Percentiles rank a stretch among this genome's conserved stretches.
These are phyloP conservation scores for Umimayanthus kanabou DNA, from an alignment of 92 coral and sea anemone species.

Conservation along the genomic window DNA sequence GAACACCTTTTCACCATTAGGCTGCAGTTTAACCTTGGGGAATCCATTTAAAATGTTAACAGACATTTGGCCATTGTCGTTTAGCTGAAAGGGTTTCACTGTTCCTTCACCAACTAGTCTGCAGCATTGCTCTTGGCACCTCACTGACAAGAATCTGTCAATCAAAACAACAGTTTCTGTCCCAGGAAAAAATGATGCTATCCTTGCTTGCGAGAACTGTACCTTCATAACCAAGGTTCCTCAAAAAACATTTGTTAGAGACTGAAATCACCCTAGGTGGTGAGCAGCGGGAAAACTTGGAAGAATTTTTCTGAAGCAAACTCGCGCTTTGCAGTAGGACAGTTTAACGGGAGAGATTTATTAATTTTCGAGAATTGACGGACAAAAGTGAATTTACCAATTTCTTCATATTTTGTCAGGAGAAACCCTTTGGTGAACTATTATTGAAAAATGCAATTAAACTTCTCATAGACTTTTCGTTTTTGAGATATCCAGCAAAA, in stretches of 20 bases:
- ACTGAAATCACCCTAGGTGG: slow-evolving; percentile 46
- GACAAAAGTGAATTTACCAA: no score
- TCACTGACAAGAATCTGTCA: slow-evolving; percentile 52
- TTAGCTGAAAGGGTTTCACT: slow-evolving; percentile 45
- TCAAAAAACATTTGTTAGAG: slow-evolving; percentile 55
- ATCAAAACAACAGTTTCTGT: slow-evolving; percentile 46
- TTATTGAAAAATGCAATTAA: no score
- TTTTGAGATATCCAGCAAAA: no score
- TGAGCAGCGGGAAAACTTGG: no score
- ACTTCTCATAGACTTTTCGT: no score
- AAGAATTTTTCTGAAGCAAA: no score
- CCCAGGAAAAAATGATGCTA: slow-evolving; percentile 43
- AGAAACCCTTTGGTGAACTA: no score
- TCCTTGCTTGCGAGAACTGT: slow-evolving; percentile 52
- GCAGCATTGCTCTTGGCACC: slow-evolving; percentile 41
- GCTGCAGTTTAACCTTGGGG: slow-evolving; percentile 42
- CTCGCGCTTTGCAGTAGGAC: no score
- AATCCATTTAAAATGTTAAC: slow-evolving; percentile 49
- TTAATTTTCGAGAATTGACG: no score
- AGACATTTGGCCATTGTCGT: slow-evolving; percentile 45
- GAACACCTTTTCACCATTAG: slow-evolving; percentile 49
- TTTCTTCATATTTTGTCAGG: no score
- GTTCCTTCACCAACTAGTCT: slow-evolving; percentile 51
- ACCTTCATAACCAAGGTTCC: slow-evolving; percentile 55
- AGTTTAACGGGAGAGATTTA: no score